phyloP scores from a whole-genome alignment of 2,888 invertebrate genomes.

The Cantharis rustica region DNA sequence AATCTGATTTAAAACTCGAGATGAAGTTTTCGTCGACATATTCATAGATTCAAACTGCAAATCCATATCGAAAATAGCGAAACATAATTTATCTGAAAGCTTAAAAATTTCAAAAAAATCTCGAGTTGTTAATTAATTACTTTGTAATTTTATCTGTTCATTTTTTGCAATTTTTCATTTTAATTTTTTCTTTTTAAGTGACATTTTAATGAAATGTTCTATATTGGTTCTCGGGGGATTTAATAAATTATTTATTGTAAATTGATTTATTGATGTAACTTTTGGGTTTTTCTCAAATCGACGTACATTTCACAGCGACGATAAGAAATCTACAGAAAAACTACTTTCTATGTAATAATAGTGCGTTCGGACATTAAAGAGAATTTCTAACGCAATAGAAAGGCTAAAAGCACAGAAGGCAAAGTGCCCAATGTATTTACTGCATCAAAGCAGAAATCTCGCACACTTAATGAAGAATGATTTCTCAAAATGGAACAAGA shows the following conservation, averaged over 20 bases:
- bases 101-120: neutral
- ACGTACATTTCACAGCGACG: neutral
- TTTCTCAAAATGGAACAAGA: conserved; percentile 35
- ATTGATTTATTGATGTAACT: neutral
- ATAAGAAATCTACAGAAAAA: neutral
- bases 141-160: neutral
- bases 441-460: conserved; percentile 29
- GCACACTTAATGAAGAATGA: conserved; percentile 38
- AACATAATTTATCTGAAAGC: neutral
- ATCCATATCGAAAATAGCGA: neutral
- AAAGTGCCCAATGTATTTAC: conserved; percentile 22
- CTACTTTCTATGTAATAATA: conserved; percentile 12
- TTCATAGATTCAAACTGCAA: neutral
- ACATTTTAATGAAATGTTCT: neutral
- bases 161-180: neutral
- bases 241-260: neutral
- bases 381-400: conserved; percentile 28
- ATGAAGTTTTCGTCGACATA: neutral
- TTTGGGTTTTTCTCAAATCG: neutral
- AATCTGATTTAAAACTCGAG: neutral
- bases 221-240: neutral
- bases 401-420: conserved; percentile 27
- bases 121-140: neutral
- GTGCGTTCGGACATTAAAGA: conserved; percentile 29
- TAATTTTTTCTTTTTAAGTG: neutral